Conservation (phyloP, 23 tunicate species). For the Botrylloides violaceus region DNA sequence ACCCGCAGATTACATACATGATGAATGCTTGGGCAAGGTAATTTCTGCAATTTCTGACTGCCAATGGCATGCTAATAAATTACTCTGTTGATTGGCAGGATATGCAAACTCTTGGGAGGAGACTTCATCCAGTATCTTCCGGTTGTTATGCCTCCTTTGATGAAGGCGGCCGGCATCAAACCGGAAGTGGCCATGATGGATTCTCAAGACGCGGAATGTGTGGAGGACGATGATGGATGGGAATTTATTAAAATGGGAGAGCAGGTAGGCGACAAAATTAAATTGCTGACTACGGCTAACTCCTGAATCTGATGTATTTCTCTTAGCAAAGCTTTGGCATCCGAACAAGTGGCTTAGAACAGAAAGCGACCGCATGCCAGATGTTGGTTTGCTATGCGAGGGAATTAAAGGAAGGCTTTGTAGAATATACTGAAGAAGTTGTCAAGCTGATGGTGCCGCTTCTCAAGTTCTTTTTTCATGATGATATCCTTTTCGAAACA, state of each 20-base stretch:
- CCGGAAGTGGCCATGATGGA: conserved; percentile 99
- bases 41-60: no score
- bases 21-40: conserved; percentile 99
- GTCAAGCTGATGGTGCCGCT: conserved; percentile 98
- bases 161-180: conserved; percentile 94
- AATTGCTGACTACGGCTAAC: neutral
- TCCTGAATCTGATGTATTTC: neutral
- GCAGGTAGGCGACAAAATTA: conserved; percentile 38
- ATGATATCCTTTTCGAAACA: conserved; percentile 58
- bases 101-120: conserved; percentile 93
- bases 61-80: no score
- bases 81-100: conserved; percentile 32
- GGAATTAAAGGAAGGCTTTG: conserved; percentile 92
- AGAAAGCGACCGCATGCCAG: conserved; percentile 96
- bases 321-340: conserved; percentile 95
- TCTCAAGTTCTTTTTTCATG: conserved; percentile 98
- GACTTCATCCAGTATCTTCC: conserved; percentile 89
- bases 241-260: conserved; percentile 94
- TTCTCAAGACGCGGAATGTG: conserved; percentile 79
- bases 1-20: conserved; percentile 98
- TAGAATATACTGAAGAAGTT: conserved; percentile 83
- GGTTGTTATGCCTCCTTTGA: conserved; percentile 98
- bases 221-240: conserved; percentile 96
- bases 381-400: conserved; percentile 99
- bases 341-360: conserved; percentile 94